Percentiles rank a stretch among this genome's conserved stretches.
phyloP scores from a whole-genome alignment of 2,113 vertebrate species.

The Puntigrus tetrazona region DNA sequence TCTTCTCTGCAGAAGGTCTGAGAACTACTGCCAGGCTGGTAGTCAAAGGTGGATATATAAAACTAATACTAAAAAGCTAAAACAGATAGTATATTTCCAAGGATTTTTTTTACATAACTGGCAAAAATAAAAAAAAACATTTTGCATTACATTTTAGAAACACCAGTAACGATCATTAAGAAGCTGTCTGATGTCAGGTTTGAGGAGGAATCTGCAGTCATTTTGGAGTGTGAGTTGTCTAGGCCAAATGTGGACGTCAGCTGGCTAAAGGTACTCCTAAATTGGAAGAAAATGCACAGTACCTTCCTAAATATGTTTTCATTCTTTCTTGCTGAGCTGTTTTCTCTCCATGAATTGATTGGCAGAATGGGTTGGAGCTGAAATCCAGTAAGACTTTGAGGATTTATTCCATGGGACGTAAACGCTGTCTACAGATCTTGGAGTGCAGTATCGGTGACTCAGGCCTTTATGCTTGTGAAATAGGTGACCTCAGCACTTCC shows the following conservation, averaged over 20 bases:
- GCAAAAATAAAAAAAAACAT: background rate
- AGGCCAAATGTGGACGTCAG: slow-evolving; percentile 80
- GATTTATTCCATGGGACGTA: slow-evolving; percentile 83
- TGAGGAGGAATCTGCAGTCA: slow-evolving; percentile 78
- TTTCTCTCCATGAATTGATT: background rate
- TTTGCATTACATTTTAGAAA: slow-evolving; percentile 71
- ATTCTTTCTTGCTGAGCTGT: background rate
- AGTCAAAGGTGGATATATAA: slow-evolving; percentile 77
- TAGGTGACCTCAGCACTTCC: slow-evolving; percentile 69
- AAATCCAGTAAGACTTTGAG: slow-evolving; percentile 74
- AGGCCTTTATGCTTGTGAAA: slow-evolving; percentile 74
- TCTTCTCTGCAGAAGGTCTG: slow-evolving; percentile 83
- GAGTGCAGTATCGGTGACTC: slow-evolving; percentile 65
- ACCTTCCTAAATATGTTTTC: background rate
- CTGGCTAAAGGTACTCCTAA: slow-evolving; percentile 86
- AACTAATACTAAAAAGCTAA: background rate
- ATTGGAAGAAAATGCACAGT: background rate
- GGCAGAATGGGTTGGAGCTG: slow-evolving; percentile 76
- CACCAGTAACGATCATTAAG: slow-evolving; percentile 83
- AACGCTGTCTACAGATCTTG: slow-evolving; percentile 74
- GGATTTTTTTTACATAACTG: background rate
- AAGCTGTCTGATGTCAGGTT: slow-evolving; percentile 77
- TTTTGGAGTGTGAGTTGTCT: slow-evolving; percentile 89
- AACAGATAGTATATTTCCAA: background rate
- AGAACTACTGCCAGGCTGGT: slow-evolving; percentile 81